Evolutionary conservation across 92 coral and sea anemone species (phyloP).

Genomic region (Palythoa grandis): DNA sequence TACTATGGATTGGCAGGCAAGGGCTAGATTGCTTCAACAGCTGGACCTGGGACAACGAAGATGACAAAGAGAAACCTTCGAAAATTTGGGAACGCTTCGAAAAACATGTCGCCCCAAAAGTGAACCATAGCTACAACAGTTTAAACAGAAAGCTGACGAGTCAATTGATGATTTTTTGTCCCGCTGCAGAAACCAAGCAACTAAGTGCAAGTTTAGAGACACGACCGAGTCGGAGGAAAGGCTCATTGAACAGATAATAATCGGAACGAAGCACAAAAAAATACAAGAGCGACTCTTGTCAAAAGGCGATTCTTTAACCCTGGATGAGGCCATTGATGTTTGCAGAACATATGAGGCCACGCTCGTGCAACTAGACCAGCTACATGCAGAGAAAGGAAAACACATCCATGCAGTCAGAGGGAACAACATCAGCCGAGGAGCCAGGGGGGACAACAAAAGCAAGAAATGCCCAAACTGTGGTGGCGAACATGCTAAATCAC

Average conservation of each 20-base stretch:
- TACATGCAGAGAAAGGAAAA: slow-evolving; percentile 17
- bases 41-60: too few relatives aligned
- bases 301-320: slow-evolving; percentile 57
- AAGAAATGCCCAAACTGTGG: slow-evolving; percentile 64
- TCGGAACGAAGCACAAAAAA: slow-evolving; percentile 62
- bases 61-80: too few relatives aligned
- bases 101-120: too few relatives aligned
- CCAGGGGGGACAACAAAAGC: slow-evolving; percentile 39
- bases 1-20: too few relatives aligned
- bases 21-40: too few relatives aligned
- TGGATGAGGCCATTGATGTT: slow-evolving; percentile 61
- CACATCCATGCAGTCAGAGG: slow-evolving; percentile 28
- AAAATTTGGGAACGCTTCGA: too few relatives aligned
- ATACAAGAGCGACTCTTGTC: slow-evolving; percentile 59
- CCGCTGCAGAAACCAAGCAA: slow-evolving; percentile 68
- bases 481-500: slow-evolving; percentile 44
- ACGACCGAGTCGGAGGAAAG: too few relatives aligned
- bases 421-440: slow-evolving; percentile 20
- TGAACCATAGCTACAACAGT: too few relatives aligned
- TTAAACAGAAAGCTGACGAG: too few relatives aligned
- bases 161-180: too few relatives aligned
- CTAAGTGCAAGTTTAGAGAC: slow-evolving; percentile 60
- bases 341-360: slow-evolving; percentile 71
- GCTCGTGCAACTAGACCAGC: slow-evolving; percentile 48
- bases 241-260: slow-evolving; percentile 43